A percentile compares a stretch with the other conserved stretches of the same genome.
Evolutionary conservation across 2,888 invertebrate species (phyloP).

Genomic region (Dasypogon diadema): DNA sequence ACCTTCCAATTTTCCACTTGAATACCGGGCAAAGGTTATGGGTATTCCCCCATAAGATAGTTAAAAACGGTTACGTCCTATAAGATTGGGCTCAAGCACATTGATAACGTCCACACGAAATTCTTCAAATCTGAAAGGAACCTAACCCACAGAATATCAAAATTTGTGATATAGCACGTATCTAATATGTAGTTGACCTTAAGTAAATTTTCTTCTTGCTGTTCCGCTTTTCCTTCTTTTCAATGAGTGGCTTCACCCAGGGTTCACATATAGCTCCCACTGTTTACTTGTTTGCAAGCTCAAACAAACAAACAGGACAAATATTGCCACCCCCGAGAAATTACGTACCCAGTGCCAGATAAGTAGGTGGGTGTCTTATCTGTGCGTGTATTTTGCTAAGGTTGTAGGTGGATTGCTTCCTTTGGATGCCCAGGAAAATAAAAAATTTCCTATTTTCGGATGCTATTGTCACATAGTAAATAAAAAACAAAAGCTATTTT

Average conservation of each 20-base stretch:
- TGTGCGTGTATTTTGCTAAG: conserved; percentile 1
- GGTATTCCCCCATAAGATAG: background rate
- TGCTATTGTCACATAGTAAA: background rate
- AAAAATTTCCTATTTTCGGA: conserved; percentile 19
- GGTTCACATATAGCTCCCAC: conserved; percentile 50
- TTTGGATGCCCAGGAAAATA: background rate
- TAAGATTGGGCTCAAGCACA: background rate
- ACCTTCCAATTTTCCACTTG: conserved; percentile 37
- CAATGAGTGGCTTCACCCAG: conserved; percentile 51
- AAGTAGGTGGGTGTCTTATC: conserved; percentile 26
- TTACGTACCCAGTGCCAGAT: conserved; percentile 20
- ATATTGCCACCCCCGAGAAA: conserved; percentile 47
- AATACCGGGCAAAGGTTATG: conserved; percentile 18
- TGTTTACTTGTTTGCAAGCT: conserved; percentile 56
- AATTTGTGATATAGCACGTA: conserved; percentile 56
- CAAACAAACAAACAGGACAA: conserved; percentile 54
- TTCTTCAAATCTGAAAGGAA: background rate
- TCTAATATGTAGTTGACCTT: conserved; percentile 57
- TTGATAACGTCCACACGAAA: conserved; percentile 2
- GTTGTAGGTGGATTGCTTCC: background rate
- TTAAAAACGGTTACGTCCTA: background rate
- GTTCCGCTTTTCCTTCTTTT: conserved; percentile 43
- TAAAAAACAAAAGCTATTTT: background rate
- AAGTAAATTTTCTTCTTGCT: conserved; percentile 54
- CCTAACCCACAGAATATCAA: conserved; percentile 51